Conservation (phyloP, 2,888 invertebrate genomes). For the Abscondita cerata region DNA sequence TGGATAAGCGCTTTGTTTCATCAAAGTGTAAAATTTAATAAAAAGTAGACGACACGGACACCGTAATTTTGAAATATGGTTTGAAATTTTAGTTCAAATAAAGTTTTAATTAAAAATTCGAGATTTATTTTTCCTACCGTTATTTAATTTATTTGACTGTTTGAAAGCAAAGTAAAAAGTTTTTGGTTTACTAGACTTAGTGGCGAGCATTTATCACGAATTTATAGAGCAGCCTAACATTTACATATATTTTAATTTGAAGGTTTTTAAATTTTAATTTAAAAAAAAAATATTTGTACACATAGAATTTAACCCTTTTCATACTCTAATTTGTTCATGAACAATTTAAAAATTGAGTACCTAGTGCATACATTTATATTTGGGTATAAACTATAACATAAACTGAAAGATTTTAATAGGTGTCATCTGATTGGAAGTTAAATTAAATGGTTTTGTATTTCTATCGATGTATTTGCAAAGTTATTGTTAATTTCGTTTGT, state of each 20-base stretch:
- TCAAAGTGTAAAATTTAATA: conserved; percentile 35
- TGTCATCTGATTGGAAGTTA: too few species aligned
- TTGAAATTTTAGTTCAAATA: conserved; percentile 27
- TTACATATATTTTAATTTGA: conserved; percentile 14
- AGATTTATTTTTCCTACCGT: conserved; percentile 24
- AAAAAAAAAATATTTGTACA: too few species aligned
- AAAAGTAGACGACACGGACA: conserved; percentile 30
- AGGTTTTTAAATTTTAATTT: too few species aligned
- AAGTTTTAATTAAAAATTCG: conserved; percentile 35
- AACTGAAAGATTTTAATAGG: too few species aligned
- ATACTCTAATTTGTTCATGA: too few species aligned
- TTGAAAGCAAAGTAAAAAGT: conserved; percentile 16
- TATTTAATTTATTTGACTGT: conserved; percentile 27
- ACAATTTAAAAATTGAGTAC: too few species aligned
- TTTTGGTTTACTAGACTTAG: conserved; percentile 14
- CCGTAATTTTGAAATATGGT: conserved; percentile 31
- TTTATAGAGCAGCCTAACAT: conserved; percentile 9
- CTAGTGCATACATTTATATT: too few species aligned
- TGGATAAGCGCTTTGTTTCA: conserved; percentile 33
- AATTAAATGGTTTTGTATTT: too few species aligned
- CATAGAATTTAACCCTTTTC: too few species aligned
- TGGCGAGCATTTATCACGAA: conserved; percentile 11
- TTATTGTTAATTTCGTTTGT: too few species aligned
- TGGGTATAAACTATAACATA: too few species aligned
- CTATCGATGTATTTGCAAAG: too few species aligned